These are phyloP conservation scores for Xylocampa areola DNA, from an alignment of 2,888 invertebrate species.

Conservation along the genomic window DNA sequence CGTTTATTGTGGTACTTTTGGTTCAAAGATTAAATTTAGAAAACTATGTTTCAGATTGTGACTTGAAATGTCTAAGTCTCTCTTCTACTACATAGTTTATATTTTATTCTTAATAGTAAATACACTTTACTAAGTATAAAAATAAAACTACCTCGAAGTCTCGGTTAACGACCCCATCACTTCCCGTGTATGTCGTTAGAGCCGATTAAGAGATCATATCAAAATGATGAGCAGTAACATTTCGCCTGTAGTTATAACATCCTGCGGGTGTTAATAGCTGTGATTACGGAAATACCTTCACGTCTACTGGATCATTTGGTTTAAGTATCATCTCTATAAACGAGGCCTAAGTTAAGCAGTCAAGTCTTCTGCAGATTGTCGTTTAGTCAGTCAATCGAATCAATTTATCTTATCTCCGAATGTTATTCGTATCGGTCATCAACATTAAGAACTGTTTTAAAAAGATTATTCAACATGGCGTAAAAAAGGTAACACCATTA, in stretches of 20 bases:
- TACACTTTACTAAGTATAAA: too few relatives aligned
- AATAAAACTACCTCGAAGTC: conserved; percentile 13
- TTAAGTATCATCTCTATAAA: conserved; percentile 13
- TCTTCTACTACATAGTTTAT: too few relatives aligned
- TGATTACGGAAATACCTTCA: conserved; percentile 21
- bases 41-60: too few relatives aligned
- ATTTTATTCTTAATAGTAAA: too few relatives aligned
- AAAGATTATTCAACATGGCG: too few relatives aligned
- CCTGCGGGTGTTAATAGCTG: conserved; percentile 23
- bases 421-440: background rate
- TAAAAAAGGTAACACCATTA: too few relatives aligned
- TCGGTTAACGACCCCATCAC: conserved; percentile 2
- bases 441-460: too few relatives aligned
- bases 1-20: conserved; percentile 41
- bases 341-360: background rate
- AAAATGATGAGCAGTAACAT: conserved; percentile 30
- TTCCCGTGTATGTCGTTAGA: conserved; percentile 28
- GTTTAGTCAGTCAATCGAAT: conserved; percentile 7
- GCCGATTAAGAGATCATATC: conserved; percentile 41
- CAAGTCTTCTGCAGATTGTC: conserved; percentile 11
- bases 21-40: too few relatives aligned
- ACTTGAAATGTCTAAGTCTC: too few relatives aligned
- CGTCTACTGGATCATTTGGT: conserved; percentile 18
- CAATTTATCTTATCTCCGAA: conserved; percentile 8
- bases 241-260: conserved; percentile 8